These are phyloP conservation scores for Idaea straminata DNA, from an alignment of 2,888 invertebrate genomes.

Conservation along the genomic window DNA sequence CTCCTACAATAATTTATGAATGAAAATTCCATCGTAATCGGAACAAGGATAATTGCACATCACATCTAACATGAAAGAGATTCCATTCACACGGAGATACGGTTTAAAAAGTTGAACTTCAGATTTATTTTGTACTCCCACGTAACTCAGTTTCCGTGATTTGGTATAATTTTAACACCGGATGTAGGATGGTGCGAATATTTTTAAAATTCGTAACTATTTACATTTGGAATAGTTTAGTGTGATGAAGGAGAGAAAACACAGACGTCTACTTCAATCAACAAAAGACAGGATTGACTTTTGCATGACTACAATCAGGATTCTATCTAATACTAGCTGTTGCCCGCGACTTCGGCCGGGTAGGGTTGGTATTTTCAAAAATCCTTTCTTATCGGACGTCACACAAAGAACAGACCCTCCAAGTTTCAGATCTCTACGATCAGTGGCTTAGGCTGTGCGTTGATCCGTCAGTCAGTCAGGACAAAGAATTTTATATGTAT, in stretches of 20 bases:
- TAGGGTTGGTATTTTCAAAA: too few relatives aligned
- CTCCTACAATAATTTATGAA: background rate
- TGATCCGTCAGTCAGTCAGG: too few relatives aligned
- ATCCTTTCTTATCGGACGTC: too few relatives aligned
- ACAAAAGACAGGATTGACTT: background rate
- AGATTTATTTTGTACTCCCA: background rate
- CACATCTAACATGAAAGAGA: background rate
- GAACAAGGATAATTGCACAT: background rate
- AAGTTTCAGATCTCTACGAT: too few relatives aligned
- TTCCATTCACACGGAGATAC: background rate
- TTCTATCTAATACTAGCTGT: too few relatives aligned
- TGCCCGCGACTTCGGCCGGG: too few relatives aligned
- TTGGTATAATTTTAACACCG: conserved; percentile 1
- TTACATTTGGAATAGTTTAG: background rate
- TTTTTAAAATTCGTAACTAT: background rate
- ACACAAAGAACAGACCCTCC: too few relatives aligned
- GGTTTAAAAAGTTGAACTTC: background rate
- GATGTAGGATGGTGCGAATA: background rate
- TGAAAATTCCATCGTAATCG: background rate
- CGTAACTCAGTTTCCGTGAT: background rate
- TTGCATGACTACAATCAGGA: background rate
- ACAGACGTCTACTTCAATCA: background rate
- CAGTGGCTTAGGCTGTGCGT: too few relatives aligned
- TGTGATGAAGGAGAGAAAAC: background rate
- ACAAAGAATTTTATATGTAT: too few relatives aligned